Percentiles rank a stretch among this genome's conserved stretches.
Conservation (phyloP, 2,888 invertebrate genomes). For the Thera britannica region DNA sequence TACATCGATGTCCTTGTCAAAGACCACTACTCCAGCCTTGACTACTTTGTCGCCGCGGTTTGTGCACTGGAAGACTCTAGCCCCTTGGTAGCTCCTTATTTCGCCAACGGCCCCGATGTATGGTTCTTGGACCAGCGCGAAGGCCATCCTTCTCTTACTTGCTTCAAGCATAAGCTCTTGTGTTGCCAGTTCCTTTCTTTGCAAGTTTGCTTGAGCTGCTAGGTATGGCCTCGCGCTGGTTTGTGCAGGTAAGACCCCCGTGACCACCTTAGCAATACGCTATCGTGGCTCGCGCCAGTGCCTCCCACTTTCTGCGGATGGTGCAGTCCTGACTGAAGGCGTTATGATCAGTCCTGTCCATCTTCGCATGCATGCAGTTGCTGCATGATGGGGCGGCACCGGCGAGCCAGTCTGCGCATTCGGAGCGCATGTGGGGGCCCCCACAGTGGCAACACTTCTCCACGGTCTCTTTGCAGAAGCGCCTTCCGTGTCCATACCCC, state of each 20-base stretch:
- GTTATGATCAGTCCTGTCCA: neutral
- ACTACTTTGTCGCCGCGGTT: neutral
- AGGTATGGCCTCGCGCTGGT: too few relatives aligned
- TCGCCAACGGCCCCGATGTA: neutral
- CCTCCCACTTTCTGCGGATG: too few relatives aligned
- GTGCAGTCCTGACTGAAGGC: too few relatives aligned
- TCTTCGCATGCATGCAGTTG: neutral
- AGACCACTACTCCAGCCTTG: neutral
- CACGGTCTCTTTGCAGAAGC: neutral
- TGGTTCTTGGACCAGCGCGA: neutral
- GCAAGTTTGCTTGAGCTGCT: too few relatives aligned
- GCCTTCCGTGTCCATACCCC: neutral
- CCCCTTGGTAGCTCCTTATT: neutral
- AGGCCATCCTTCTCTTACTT: neutral
- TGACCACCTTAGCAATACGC: too few relatives aligned
- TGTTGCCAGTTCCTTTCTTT: too few relatives aligned
- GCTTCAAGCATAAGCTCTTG: neutral
- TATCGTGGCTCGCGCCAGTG: too few relatives aligned
- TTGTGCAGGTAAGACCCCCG: too few relatives aligned
- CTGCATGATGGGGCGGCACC: neutral
- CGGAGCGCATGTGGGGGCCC: neutral
- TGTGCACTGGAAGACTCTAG: neutral
- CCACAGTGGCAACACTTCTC: constrained; percentile 3
- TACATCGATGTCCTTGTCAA: neutral
- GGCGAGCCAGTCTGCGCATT: neutral